Percentiles rank a stretch among this genome's conserved stretches.
Conservation (phyloP, 2,797 vertebrate genomes). For the Holocentrus rufus region DNA sequence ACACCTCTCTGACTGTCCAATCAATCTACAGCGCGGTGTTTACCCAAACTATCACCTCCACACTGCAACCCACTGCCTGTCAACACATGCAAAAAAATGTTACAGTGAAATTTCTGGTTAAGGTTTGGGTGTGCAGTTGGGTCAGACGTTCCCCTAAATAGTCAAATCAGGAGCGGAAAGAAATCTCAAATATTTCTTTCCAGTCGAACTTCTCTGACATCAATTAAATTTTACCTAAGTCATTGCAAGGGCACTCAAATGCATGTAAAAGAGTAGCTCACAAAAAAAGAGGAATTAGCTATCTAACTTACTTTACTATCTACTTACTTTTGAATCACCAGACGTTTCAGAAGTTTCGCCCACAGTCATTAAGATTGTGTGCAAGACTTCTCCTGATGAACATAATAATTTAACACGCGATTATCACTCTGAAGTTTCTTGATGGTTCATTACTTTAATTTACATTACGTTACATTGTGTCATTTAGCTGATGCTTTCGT, state of each 20-base stretch:
- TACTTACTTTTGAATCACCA: too few relatives aligned
- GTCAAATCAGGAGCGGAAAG: background rate
- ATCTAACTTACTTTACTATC: too few relatives aligned
- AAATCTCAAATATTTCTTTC: background rate
- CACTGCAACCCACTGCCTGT: background rate
- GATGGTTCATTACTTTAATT: background rate
- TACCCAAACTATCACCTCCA: constrained; percentile 46
- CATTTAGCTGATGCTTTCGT: too few relatives aligned
- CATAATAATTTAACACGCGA: background rate
- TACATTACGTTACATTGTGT: too few relatives aligned
- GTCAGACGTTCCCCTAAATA: background rate
- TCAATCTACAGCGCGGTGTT: constrained; percentile 61
- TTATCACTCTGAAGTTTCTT: background rate
- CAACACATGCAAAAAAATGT: constrained; percentile 14
- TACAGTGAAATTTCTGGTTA: background rate
- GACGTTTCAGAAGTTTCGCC: too few relatives aligned
- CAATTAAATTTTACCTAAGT: background rate
- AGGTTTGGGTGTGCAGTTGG: background rate
- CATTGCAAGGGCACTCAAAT: background rate
- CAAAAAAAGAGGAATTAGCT: too few relatives aligned
- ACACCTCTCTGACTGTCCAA: constrained; percentile 45
- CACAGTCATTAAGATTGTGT: too few relatives aligned
- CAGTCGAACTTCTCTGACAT: background rate
- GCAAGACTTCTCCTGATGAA: too few relatives aligned
- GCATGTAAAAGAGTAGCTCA: too few relatives aligned